Conservation (phyloP, 2,797 vertebrate species). For the Trichosurus vulpecula region DNA sequence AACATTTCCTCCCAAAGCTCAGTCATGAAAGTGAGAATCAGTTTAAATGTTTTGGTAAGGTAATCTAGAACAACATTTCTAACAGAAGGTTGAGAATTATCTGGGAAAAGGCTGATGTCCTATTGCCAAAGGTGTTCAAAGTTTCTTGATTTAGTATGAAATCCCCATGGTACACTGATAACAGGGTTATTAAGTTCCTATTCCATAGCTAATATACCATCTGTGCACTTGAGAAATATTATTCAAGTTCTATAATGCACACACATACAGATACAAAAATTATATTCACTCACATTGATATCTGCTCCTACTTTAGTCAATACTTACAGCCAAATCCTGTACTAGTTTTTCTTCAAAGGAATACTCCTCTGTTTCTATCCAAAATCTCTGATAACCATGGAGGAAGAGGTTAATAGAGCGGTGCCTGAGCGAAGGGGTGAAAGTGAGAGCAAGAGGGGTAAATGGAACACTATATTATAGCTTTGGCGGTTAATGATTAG, state of each 20-base stretch:
- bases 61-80: not conserved
- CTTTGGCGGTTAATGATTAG: constrained; percentile 90
- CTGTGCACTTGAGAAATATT: not conserved
- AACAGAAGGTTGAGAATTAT: not conserved
- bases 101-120: not conserved
- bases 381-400: constrained; percentile 99
- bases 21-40: not conserved
- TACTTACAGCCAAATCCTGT: constrained; percentile 99
- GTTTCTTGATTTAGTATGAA: constrained; percentile 36
- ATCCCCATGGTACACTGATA: constrained; percentile 11
- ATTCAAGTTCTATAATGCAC: constrained; percentile 38
- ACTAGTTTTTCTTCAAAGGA: constrained; percentile 99
- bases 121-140: constrained; percentile 56
- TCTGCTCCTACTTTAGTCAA: constrained; percentile 68
- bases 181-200: constrained; percentile 36
- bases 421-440: constrained; percentile 93
- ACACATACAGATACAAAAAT: constrained; percentile 54
- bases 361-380: constrained; percentile 99
- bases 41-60: not conserved
- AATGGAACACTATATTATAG: constrained; percentile 86
- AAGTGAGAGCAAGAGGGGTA: constrained; percentile 92
- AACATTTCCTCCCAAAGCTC: constrained; percentile 5
- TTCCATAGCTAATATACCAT: constrained; percentile 7
- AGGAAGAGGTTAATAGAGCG: constrained; percentile 99
- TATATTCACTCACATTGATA: constrained; percentile 55